Evolutionary conservation across 2,888 invertebrate genomes (phyloP).

Genomic region (Selenia dentaria): DNA sequence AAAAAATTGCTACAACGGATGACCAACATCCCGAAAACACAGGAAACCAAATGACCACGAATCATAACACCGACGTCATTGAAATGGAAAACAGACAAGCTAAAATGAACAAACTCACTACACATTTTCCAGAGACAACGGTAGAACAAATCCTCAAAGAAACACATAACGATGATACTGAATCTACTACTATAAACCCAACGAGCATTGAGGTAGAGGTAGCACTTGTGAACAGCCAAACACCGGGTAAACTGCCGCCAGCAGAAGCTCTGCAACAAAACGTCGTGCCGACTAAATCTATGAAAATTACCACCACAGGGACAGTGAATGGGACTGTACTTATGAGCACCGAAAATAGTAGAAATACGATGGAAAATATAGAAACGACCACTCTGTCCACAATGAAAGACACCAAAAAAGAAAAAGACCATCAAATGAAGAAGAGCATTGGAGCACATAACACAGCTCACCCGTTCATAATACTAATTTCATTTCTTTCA

Average conservation of each 20-base stretch:
- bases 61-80: not conserved
- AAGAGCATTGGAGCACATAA: constrained; percentile 37
- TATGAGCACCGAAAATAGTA: constrained; percentile 22
- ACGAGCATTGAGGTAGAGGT: constrained; percentile 22
- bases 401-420: not conserved
- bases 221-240: constrained; percentile 17
- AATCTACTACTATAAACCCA: constrained; percentile 15
- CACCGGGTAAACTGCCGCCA: constrained; percentile 49
- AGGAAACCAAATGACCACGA: not conserved
- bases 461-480: constrained; percentile 5
- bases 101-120: not conserved
- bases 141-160: constrained; percentile 6
- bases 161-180: constrained; percentile 1
- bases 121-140: not conserved
- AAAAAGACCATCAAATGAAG: constrained; percentile 9
- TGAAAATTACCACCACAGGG: constrained; percentile 35
- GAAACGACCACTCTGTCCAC: constrained; percentile 27
- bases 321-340: constrained; percentile 35
- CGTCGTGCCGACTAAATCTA: constrained; percentile 48
- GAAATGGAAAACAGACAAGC: not conserved
- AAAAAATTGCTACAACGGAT: constrained; percentile 6
- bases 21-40: not conserved
- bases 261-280: constrained; percentile 65
- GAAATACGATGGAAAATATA: too few relatives aligned
- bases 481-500: constrained; percentile 15